phyloP scores from a whole-genome alignment of 2,888 invertebrate genomes.

The Xestia ashworthii region DNA sequence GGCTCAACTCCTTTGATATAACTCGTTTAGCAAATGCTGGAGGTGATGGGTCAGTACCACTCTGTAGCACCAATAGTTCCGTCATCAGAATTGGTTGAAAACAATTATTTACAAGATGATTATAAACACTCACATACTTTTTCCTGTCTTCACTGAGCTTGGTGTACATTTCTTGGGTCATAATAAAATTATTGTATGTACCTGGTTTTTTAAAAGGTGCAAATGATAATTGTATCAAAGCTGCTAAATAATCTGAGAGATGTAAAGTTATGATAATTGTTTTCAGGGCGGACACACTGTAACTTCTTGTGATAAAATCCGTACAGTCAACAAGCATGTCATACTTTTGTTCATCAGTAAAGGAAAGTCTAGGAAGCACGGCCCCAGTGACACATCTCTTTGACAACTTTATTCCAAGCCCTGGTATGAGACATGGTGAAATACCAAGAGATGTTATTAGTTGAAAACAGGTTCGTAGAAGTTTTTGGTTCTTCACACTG shows the following conservation, averaged over 20 bases:
- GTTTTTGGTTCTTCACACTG: constrained; percentile 92
- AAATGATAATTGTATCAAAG: constrained; percentile 93
- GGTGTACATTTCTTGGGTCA: constrained; percentile 90
- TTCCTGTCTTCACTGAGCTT: constrained; percentile 87
- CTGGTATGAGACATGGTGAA: constrained; percentile 92
- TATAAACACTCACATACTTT: constrained; percentile 87
- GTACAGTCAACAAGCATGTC: constrained; percentile 87
- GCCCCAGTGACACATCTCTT: constrained; percentile 83
- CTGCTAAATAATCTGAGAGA: constrained; percentile 92
- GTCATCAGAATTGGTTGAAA: constrained; percentile 92
- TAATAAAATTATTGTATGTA: constrained; percentile 81
- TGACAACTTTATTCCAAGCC: constrained; percentile 90
- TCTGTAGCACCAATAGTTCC: constrained; percentile 93
- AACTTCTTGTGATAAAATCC: constrained; percentile 86
- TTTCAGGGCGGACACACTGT: constrained; percentile 88
- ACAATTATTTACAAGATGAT: constrained; percentile 88
- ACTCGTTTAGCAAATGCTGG: constrained; percentile 92
- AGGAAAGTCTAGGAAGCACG: constrained; percentile 75
- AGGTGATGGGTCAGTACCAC: constrained; percentile 84
- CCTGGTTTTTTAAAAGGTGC: constrained; percentile 92
- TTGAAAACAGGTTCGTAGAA: constrained; percentile 91
- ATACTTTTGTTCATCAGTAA: constrained; percentile 89
- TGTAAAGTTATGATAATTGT: constrained; percentile 90
- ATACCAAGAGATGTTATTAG: constrained; percentile 92
- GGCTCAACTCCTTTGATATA: constrained; percentile 91